A percentile compares a stretch with the other conserved stretches of the same genome.
Evolutionary conservation across 1,140 invertebrate species (phyloP).

Genomic region (Danaus melanippus): DNA sequence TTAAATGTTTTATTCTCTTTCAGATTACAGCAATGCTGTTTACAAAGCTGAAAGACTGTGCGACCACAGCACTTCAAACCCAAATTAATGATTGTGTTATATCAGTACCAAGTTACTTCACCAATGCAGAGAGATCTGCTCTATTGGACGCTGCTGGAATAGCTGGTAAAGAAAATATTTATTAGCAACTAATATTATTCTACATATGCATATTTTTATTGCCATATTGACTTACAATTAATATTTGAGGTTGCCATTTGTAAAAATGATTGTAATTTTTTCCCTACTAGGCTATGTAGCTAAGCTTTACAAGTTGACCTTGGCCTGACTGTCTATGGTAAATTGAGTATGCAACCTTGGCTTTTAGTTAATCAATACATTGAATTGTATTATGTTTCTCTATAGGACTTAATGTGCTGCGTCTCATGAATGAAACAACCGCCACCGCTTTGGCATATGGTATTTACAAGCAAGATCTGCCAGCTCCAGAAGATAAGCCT

Average conservation of each 20-base stretch:
- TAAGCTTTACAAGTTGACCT: constrained; percentile 2
- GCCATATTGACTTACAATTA: too few relatives aligned
- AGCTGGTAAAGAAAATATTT: constrained; percentile 66
- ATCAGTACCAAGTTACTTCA: constrained; percentile 95
- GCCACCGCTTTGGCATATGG: constrained; percentile 96
- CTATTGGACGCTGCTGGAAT: constrained; percentile 91
- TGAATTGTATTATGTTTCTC: constrained; percentile 7
- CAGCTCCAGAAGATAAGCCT: constrained; percentile 87
- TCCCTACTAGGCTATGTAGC: too few relatives aligned
- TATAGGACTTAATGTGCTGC: constrained; percentile 91
- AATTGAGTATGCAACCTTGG: not conserved
- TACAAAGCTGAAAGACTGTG: constrained; percentile 95
- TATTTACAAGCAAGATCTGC: constrained; percentile 97
- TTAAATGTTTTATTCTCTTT: constrained; percentile 4
- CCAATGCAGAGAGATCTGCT: constrained; percentile 93
- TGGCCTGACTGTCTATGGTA: constrained; percentile 6
- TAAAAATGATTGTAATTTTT: too few relatives aligned
- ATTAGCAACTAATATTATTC: too few relatives aligned
- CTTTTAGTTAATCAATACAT: not conserved
- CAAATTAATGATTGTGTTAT: constrained; percentile 98
- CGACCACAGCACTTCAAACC: constrained; percentile 88
- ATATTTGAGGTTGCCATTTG: too few relatives aligned
- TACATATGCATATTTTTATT: too few relatives aligned
- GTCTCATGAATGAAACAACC: constrained; percentile 97
- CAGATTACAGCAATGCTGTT: constrained; percentile 95